phyloP scores from a whole-genome alignment of 2,888 invertebrate species.

The Acronicta aceris region DNA sequence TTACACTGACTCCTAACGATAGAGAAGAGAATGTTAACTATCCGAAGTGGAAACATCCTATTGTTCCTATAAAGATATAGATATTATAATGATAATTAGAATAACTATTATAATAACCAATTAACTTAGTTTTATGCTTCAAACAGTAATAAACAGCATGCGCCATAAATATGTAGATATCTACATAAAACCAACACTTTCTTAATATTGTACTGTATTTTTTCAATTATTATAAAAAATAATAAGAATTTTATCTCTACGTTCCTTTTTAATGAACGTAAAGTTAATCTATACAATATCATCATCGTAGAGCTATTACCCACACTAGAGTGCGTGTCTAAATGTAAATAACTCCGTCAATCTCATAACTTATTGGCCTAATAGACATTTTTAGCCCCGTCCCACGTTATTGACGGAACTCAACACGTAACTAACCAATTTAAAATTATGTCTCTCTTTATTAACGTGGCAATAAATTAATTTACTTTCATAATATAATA shows the following conservation, averaged over 20 bases:
- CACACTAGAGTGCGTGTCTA: conserved; percentile 36
- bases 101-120: conserved; percentile 29
- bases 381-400: conserved; percentile 58
- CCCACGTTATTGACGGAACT: conserved; percentile 60
- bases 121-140: conserved; percentile 23
- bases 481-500: conserved; percentile 79
- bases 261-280: conserved; percentile 8
- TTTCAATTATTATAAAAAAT: conserved; percentile 5
- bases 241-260: background rate
- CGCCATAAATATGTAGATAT: conserved; percentile 13
- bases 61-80: conserved; percentile 35
- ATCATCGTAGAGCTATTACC: conserved; percentile 11
- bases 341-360: conserved; percentile 52
- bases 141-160: conserved; percentile 20
- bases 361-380: conserved; percentile 52
- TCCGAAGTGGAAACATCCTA: conserved; percentile 35
- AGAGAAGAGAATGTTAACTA: conserved; percentile 37
- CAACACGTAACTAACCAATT: conserved; percentile 67
- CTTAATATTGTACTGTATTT: background rate
- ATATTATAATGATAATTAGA: conserved; percentile 31
- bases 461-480: conserved; percentile 83
- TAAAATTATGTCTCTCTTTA: conserved; percentile 75
- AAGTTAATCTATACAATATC: conserved; percentile 8
- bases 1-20: conserved; percentile 41
- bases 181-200: conserved; percentile 26